Conservation (phyloP, 2,113 vertebrate genomes). For the Calypte anna region DNA sequence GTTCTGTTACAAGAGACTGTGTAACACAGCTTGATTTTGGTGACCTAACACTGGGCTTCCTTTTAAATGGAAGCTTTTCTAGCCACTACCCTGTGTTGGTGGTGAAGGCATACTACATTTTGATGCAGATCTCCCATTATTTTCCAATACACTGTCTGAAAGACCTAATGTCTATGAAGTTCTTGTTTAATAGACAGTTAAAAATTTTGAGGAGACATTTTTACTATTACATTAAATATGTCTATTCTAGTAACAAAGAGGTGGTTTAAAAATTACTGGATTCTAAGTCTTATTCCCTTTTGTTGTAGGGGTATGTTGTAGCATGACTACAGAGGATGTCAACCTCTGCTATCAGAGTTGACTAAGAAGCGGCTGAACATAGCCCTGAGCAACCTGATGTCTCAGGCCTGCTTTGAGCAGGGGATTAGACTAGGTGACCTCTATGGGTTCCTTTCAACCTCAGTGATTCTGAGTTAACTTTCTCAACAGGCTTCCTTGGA, state of each 20-base stretch:
- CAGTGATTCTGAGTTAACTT: neutral
- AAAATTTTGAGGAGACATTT: rapidly evolving
- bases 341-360: neutral
- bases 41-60: neutral
- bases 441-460: neutral
- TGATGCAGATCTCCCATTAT: neutral
- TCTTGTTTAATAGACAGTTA: neutral
- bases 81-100: neutral
- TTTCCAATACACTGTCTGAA: neutral
- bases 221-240: neutral
- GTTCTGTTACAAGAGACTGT: neutral
- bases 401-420: neutral
- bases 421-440: neutral
- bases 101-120: neutral
- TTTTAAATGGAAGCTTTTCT: neutral
- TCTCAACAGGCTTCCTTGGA: neutral
- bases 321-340: neutral
- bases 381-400: neutral
- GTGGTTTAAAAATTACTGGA: neutral
- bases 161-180: neutral
- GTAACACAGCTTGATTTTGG: neutral
- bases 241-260: neutral
- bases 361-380: neutral
- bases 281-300: neutral
- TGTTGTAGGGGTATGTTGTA: neutral